Percentiles rank a stretch among this genome's conserved stretches.
Conservation (phyloP, 2,113 vertebrate species). For the Poeciliopsis occidentalis region DNA sequence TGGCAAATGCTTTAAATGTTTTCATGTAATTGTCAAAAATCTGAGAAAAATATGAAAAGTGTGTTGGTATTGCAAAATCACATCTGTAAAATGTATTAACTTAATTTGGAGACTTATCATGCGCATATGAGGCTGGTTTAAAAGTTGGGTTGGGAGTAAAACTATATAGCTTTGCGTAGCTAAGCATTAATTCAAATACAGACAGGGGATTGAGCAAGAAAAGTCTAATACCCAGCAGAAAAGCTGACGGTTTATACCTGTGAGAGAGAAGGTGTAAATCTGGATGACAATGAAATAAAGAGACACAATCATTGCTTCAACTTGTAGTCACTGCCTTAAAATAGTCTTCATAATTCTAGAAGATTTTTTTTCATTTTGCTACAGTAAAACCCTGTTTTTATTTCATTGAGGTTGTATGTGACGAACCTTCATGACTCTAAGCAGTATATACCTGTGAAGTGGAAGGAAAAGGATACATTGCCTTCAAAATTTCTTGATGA, state of each 20-base stretch:
- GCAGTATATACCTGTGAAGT: no score
- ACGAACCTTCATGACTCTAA: neutral
- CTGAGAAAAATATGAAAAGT: neutral
- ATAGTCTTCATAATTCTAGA: neutral
- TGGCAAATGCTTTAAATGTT: conserved; percentile 11
- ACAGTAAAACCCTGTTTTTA: neutral
- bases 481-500: neutral
- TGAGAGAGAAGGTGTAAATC: conserved; percentile 51
- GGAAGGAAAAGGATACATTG: neutral
- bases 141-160: conserved; percentile 69
- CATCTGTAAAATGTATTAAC: conserved; percentile 15
- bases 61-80: neutral
- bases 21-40: conserved; percentile 1
- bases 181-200: no score
- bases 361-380: neutral
- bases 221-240: conserved; percentile 37
- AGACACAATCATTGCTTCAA: conserved; percentile 20
- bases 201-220: neutral
- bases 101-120: conserved; percentile 30
- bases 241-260: conserved; percentile 47
- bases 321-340: conserved; percentile 12
- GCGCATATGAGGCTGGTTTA: conserved; percentile 44
- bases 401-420: neutral
- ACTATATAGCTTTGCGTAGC: conserved; percentile 57
- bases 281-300: conserved; percentile 37